Evolutionary conservation across 2,113 vertebrate species (phyloP).

Genomic region (Polypterus bichir): DNA sequence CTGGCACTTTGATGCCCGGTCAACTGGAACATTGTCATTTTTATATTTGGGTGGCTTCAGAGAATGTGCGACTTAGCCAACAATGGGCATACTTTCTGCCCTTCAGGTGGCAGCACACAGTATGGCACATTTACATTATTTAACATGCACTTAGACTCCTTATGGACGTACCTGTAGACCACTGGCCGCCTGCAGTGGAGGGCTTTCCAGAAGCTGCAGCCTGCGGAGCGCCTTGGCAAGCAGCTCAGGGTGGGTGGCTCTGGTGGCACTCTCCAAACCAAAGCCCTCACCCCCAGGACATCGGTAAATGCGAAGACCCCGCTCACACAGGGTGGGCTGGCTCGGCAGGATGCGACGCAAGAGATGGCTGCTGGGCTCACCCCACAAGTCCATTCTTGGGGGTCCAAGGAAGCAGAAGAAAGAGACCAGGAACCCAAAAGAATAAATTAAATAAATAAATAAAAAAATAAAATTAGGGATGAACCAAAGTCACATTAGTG

Average conservation of each 20-base stretch:
- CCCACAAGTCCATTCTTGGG: slow-evolving; percentile 9
- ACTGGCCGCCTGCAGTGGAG: neutral
- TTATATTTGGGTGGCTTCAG: neutral
- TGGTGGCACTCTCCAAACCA: slow-evolving; percentile 7
- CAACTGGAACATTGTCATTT: neutral
- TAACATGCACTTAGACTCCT: neutral
- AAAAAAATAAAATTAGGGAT: neutral
- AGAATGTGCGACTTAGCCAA: neutral
- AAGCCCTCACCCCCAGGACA: neutral
- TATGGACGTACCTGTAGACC: neutral
- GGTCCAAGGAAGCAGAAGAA: too few species aligned
- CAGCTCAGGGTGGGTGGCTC: neutral
- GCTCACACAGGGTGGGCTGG: neutral
- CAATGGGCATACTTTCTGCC: neutral
- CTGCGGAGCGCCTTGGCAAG: neutral
- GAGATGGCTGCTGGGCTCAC: neutral
- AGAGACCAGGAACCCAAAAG: neutral
- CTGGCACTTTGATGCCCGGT: neutral
- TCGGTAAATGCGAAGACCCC: slow-evolving; percentile 1
- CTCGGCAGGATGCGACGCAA: neutral
- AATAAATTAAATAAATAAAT: neutral
- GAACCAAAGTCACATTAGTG: too few species aligned
- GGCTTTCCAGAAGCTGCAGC: neutral
- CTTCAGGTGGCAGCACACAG: neutral
- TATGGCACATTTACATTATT: neutral